Conservation (phyloP, 2,113 vertebrate genomes). For the Scopus umbretta region DNA sequence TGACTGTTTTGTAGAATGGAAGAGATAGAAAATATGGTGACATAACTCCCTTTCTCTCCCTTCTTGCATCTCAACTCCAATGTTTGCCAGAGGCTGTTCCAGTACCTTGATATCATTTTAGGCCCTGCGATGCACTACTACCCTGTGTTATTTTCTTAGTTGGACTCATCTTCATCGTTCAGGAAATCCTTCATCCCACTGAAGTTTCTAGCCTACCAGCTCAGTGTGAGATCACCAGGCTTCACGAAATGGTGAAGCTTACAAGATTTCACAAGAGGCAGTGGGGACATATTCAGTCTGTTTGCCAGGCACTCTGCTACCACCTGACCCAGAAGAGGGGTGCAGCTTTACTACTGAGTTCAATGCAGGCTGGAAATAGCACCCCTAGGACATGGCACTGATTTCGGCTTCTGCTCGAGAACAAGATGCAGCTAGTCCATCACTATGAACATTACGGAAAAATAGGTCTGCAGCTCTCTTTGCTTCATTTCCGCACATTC, state of each 20-base stretch:
- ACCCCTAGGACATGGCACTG: accelerated
- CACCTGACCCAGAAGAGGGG: not conserved
- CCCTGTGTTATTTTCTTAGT: not conserved
- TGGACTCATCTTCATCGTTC: not conserved
- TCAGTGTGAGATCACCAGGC: not conserved
- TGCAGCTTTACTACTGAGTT: not conserved
- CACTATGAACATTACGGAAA: not conserved
- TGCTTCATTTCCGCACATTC: not conserved
- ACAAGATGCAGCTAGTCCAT: not conserved
- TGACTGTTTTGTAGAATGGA: not conserved
- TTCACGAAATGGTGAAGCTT: not conserved
- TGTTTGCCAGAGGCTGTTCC: not conserved
- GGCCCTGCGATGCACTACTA: not conserved
- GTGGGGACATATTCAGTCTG: not conserved
- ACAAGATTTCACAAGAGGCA: not conserved
- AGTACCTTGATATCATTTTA: not conserved
- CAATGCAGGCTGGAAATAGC: not conserved
- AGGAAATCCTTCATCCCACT: not conserved
- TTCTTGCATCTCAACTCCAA: not conserved
- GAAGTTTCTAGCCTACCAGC: not conserved
- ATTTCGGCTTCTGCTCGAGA: not conserved
- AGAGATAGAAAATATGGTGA: not conserved
- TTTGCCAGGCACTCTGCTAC: not conserved
- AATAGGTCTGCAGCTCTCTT: not conserved
- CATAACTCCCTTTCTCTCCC: not conserved